phyloP scores from a whole-genome alignment of 1,140 invertebrate genomes.

The Mya arenaria region DNA sequence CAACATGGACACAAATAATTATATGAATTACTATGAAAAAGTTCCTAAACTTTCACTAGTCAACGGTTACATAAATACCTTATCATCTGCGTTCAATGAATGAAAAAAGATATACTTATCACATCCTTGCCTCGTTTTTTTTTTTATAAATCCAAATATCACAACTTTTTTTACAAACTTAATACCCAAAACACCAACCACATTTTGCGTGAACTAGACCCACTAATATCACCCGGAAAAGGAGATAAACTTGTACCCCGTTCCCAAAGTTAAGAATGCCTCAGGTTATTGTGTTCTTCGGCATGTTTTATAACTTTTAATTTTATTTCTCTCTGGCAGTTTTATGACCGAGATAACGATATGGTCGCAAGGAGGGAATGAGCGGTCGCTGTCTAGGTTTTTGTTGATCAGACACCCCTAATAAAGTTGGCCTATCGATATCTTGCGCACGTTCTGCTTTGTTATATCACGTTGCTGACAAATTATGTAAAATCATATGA shows the following conservation, averaged over 20 bases:
- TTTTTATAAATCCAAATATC: too few relatives aligned
- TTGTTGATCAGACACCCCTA: background rate
- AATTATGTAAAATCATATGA: background rate
- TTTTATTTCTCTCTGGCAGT: constrained; percentile 58
- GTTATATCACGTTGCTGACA: too few relatives aligned
- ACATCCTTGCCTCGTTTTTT: too few relatives aligned
- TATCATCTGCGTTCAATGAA: too few relatives aligned
- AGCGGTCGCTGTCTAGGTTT: background rate
- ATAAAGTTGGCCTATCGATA: background rate
- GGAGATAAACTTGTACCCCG: background rate
- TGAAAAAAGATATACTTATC: too few relatives aligned
- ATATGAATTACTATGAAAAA: too few relatives aligned
- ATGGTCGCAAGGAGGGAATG: constrained; percentile 30
- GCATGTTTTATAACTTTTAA: constrained; percentile 57
- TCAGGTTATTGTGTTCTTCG: constrained; percentile 31
- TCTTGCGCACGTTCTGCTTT: background rate
- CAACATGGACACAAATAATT: too few relatives aligned
- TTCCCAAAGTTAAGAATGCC: background rate
- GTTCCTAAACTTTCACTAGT: too few relatives aligned
- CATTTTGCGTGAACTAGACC: background rate
- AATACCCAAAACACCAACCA: too few relatives aligned
- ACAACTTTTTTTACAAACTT: too few relatives aligned
- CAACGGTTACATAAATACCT: too few relatives aligned
- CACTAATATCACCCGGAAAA: constrained; percentile 22
- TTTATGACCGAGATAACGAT: constrained; percentile 55